A percentile compares a stretch with the other conserved stretches of the same genome.
These are phyloP conservation scores for Typhlichthys subterraneus DNA, from an alignment of 2,797 vertebrate genomes.

Conservation along the genomic window DNA sequence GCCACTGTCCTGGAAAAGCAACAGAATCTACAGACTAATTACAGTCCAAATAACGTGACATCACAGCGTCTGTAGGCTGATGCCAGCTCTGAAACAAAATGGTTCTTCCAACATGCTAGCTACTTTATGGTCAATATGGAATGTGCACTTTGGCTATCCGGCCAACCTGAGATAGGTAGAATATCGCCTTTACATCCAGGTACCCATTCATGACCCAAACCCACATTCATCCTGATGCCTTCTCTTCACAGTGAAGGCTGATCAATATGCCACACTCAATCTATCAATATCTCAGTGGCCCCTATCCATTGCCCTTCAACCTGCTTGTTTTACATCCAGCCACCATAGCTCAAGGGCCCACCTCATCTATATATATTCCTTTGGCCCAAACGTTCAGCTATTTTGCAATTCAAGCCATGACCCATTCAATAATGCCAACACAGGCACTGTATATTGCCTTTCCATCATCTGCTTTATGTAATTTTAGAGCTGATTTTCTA, in stretches of 20 bases:
- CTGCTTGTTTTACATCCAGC: constrained; percentile 43
- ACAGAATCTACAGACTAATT: constrained; percentile 61
- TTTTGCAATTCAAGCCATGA: no score
- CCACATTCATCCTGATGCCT: constrained; percentile 55
- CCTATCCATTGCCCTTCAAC: constrained; percentile 25
- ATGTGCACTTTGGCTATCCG: neutral
- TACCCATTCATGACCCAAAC: constrained; percentile 65
- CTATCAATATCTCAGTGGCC: constrained; percentile 51
- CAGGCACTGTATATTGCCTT: no score
- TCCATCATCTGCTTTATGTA: no score
- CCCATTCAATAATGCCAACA: no score
- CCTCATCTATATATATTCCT: constrained; percentile 66
- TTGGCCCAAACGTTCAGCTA: no score
- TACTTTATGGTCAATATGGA: no score
- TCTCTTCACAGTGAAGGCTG: constrained; percentile 68
- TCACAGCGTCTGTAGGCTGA: constrained; percentile 57
- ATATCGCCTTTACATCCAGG: constrained; percentile 42
- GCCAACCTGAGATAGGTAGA: constrained; percentile 8
- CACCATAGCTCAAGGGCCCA: constrained; percentile 53
- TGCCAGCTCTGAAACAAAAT: constrained; percentile 24
- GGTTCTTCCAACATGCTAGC: neutral
- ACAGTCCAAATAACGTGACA: constrained; percentile 61
- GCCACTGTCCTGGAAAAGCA: constrained; percentile 61
- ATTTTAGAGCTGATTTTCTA: no score
- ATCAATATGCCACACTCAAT: constrained; percentile 80